Base-by-base conservation (phyloP, 2,888 invertebrate species). In the Patella caerulea region DNA sequence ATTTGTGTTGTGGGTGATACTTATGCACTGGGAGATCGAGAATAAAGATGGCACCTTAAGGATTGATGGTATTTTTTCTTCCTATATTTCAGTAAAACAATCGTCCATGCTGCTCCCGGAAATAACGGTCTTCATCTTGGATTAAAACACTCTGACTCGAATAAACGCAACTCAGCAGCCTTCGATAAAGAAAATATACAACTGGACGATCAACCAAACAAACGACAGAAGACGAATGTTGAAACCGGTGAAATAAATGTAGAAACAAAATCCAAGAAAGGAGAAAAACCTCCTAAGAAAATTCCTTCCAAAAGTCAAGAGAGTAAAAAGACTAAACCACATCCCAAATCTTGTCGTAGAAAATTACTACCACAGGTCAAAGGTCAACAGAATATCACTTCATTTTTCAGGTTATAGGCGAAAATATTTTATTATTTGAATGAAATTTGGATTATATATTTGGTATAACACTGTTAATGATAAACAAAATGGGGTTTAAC, bases 281-380 rank as follows among this genome's bases (percentile, higher is more conserved):
- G 53, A 5, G 54, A 71, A 52, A 76, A 65, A 34, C 71, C 12
- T 65, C 15, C 19, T 55, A 76, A 72, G 19, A 59, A 76, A 14
- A 73, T 45, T n/a, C 54, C 70, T 34, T 69, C 54, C 29, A 74
- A 65, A 56, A 34, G 74, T 34, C 82, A n/a, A 69, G 73, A 29
- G 73, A 71, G 52, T 85, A 84, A 77, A 85, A 83, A 78, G 81
- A 83, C 59, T 82, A 85, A 75, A 75, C 74, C 17, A 75, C 81
- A 65, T 74, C 78, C 59, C 82, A 81, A 86, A 54, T 73, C 73
- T 45, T 84, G 84, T 74, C 75, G 87, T 17, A 81, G 86, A 69
- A 86, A 85, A 73, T 79, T 88, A 19, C 71, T 88, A 73, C 86
- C 88, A 17, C 88, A 85, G 78, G 83, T 88, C 80, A 87, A 86